Conservation (phyloP, 2,113 vertebrate species). For the Crotalus horridus region DNA sequence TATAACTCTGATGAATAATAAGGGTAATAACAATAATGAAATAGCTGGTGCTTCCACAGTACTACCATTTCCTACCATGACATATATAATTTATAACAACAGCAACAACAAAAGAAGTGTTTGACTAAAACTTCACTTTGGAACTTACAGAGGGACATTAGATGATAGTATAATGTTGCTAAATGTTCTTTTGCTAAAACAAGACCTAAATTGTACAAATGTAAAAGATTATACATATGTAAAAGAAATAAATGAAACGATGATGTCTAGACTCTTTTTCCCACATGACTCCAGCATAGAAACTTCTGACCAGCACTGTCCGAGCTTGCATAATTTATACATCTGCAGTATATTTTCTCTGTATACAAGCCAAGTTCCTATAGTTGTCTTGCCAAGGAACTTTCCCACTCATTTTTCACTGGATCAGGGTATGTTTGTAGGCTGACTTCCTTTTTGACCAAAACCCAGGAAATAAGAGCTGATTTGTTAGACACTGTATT, state of each 20-base stretch:
- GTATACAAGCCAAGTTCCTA: constrained; percentile 60
- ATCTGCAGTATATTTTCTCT: constrained; percentile 64
- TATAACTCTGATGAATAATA: not conserved
- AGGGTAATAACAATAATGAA: not conserved
- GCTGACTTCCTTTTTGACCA: constrained; percentile 37
- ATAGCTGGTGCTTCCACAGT: not conserved
- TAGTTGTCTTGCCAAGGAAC: constrained; percentile 58
- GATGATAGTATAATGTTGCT: not conserved
- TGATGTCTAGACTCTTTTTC: constrained; percentile 63
- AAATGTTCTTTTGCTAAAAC: not conserved
- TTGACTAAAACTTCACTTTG: not conserved
- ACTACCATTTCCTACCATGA: not conserved
- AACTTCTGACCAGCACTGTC: constrained; percentile 52
- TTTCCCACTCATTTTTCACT: constrained; percentile 50
- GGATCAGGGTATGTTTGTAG: constrained; percentile 36
- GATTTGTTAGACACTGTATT: constrained; percentile 45
- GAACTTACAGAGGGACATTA: not conserved
- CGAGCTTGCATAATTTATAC: constrained; percentile 62
- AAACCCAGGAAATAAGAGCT: constrained; percentile 34
- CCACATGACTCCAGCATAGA: constrained; percentile 52
- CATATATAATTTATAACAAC: not conserved
- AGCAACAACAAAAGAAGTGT: not conserved
- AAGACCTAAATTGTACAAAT: constrained; percentile 46
- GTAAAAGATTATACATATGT: constrained; percentile 41
- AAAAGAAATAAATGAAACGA: constrained; percentile 47